Conservation (phyloP, 2,888 invertebrate genomes). For the Saturnia pavonia region DNA sequence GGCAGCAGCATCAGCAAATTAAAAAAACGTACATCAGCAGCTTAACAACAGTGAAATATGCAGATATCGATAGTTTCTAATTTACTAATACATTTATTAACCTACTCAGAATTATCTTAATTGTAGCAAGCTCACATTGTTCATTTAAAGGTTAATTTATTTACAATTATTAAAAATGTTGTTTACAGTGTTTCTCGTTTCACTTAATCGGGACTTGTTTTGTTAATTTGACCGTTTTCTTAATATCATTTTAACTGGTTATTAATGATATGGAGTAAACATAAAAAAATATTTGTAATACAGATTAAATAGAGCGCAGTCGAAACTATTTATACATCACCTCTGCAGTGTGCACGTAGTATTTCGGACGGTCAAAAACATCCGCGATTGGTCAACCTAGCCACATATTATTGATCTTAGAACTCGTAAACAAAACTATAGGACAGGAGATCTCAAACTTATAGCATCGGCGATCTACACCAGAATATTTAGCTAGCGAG, state of each 20-base stretch:
- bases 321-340: not conserved
- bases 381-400: too few relatives aligned
- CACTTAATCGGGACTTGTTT: not conserved
- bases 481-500: too few relatives aligned
- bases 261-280: not conserved
- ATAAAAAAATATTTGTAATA: not conserved
- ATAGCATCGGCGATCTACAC: too few relatives aligned
- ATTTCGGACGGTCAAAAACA: not conserved
- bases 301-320: not conserved
- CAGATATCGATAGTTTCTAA: not conserved
- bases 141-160: not conserved
- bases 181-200: not conserved
- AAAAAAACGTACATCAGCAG: too few relatives aligned
- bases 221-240: not conserved
- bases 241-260: not conserved
- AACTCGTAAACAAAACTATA: too few relatives aligned
- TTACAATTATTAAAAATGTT: not conserved
- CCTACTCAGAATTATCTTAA: not conserved
- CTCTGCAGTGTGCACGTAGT: not conserved
- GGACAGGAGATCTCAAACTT: too few relatives aligned
- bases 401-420: too few relatives aligned
- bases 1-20: too few relatives aligned
- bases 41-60: too few relatives aligned
- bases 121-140: not conserved
- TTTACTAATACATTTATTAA: too few relatives aligned